Conservation (phyloP, 2,113 vertebrate genomes). For the Ictalurus furcatus region DNA sequence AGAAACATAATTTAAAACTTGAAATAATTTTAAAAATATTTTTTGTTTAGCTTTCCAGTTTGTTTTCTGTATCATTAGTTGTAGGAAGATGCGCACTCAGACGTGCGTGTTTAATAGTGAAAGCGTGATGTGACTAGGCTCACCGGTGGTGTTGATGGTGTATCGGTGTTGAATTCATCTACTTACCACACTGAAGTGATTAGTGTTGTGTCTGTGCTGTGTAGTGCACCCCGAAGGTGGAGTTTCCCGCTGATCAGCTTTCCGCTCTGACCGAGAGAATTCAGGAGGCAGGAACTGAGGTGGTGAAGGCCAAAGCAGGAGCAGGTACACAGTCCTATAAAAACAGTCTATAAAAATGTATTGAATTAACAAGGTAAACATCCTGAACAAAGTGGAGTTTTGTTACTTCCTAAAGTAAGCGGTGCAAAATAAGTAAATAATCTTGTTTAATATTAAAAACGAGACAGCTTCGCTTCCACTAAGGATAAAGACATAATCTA, state of each 20-base stretch:
- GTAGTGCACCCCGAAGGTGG: slow-evolving; percentile 91
- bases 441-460: not conserved
- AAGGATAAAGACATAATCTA: not conserved
- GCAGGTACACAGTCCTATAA: slow-evolving; percentile 70
- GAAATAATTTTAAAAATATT: too few relatives aligned
- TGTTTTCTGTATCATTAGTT: not conserved
- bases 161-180: not conserved
- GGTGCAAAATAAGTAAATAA: not conserved
- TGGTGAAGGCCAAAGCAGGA: slow-evolving; percentile 96
- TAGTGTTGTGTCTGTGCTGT: slow-evolving; percentile 1
- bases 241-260: slow-evolving; percentile 89
- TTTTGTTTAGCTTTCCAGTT: too few relatives aligned
- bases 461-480: not conserved
- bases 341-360: too few relatives aligned
- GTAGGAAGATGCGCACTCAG: not conserved
- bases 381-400: too few relatives aligned
- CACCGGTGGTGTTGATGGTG: not conserved
- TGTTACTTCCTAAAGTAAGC: not conserved
- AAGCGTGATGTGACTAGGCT: not conserved
- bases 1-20: too few relatives aligned
- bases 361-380: too few relatives aligned
- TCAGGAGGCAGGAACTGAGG: slow-evolving; percentile 97
- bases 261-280: slow-evolving; percentile 81
- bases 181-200: not conserved
- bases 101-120: too few relatives aligned